Evolutionary conservation across 2,888 invertebrate genomes (phyloP).

Genomic region (Galerucella pusilla): DNA sequence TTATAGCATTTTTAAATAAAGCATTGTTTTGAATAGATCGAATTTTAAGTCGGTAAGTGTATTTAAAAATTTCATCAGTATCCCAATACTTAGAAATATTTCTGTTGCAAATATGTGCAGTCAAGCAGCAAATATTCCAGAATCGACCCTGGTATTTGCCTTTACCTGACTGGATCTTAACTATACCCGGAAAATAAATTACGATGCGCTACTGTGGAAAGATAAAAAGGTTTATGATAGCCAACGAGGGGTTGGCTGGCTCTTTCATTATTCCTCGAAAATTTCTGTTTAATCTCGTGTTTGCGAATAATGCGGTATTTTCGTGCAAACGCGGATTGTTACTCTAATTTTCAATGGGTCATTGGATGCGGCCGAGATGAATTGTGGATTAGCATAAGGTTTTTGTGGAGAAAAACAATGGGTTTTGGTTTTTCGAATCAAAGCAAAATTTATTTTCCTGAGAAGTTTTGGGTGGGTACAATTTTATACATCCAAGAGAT

Average conservation of each 20-base stretch:
- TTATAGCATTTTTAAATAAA: too few species aligned
- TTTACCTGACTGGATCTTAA: constrained; percentile 25
- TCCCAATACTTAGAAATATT: too few species aligned
- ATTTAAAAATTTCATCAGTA: too few species aligned
- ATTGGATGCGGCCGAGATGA: constrained; percentile 33
- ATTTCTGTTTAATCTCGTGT: constrained; percentile 37
- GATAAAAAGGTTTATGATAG: constrained; percentile 39
- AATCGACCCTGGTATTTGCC: constrained; percentile 14
- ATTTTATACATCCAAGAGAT: background rate
- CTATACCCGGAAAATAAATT: constrained; percentile 36
- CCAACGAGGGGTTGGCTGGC: constrained; percentile 19
- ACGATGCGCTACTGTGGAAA: constrained; percentile 35
- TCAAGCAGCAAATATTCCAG: background rate
- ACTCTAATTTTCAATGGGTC: constrained; percentile 37
- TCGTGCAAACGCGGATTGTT: constrained; percentile 31
- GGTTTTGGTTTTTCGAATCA: background rate
- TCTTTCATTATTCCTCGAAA: constrained; percentile 36
- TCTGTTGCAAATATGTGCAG: background rate
- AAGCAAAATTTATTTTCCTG: background rate
- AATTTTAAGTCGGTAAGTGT: too few species aligned
- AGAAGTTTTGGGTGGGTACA: background rate
- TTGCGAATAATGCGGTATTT: constrained; percentile 37
- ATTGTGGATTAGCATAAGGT: constrained; percentile 36
- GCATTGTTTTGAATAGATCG: too few species aligned
- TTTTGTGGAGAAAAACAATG: constrained; percentile 22